Evolutionary conservation across 2,888 invertebrate species (phyloP), one percentile per base, ranked within the genome.

Genomic region (Oegoconia quadripuncta): DNA sequence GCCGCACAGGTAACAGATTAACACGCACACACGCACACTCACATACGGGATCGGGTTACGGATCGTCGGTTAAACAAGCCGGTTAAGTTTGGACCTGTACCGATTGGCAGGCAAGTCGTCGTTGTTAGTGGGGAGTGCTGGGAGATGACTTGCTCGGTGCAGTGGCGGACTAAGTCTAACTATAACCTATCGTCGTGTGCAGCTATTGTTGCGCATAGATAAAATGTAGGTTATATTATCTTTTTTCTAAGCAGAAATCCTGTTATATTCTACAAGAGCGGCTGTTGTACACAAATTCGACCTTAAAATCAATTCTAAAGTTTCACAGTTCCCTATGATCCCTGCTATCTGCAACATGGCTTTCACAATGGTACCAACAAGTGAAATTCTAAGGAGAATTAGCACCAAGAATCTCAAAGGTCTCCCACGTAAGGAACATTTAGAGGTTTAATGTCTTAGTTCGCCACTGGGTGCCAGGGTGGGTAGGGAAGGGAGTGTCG

Each of bases 1-100:
- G 56, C 70, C 61, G 63, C 50, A 60, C 64, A 44, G 46, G 59
- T 60, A 52, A 68, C 65, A 72, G 68, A 65, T 60, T 53, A 59
- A 65, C 73, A 74, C 73, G 66, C 78, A 74, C 79, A 78, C 82
- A 80, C 79, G 67, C 79, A 78, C 76, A 82, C 82, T 76, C 84
- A 77, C 75, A 83, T 76, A 79, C 80, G 72, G 74, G 70, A 66
- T 52, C 54, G 54, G 66, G 61, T 55, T 48, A 49, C 54, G 63
- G 61, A 49, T 55, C 59, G 55, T 57, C 52, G 51, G 37, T 39
- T 37, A 34, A 27, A 31, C 43, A 43, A 43, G 43, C 43, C 34
- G 29, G 42, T 41, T 41, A 42, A 46, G 35, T 42, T 35, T 33
- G 44, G 38, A 50, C 41, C 33, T 20, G 39, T 37, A 39, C 29